Base-by-base conservation (phyloP, 2,888 invertebrate genomes). In the Rhagium mordax region DNA sequence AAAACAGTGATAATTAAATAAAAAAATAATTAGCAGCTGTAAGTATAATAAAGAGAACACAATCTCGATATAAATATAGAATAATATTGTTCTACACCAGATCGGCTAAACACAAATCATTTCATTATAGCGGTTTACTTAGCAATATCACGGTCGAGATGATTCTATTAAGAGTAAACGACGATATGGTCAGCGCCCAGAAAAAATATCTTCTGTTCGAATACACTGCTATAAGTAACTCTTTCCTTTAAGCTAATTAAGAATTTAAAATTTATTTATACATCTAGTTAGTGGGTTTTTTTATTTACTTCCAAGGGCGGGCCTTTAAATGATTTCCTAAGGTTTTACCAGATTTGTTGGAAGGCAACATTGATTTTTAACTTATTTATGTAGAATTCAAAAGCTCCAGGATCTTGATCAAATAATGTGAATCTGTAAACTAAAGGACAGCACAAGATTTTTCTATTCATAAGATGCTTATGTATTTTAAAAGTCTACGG, bases 121-220 rank as follows among this genome's bases (percentile, higher is more conserved):
- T 76, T 65, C 67, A 79, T 76, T 69, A 75, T 80, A 78, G 76
- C 80, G 79, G 80, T 78, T 76, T 79, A 71, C 70, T 71, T 69
- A 76, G 66, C 73, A 75, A 76, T 75, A 79, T 76, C 77, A 79
- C 79, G 78, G 79, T 80, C 75, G 75, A 78, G 71, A 77, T 72
- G 72, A 70, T 73, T 65, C 71, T 67, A 74, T 74, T 77, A 78
- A 77, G 73, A 72, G 41, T 51, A 55, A 70, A 69, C 53, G 41
- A 71, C 62, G 74, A 70, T 71, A 75, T 76, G 73, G 74, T 77
- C 75, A 72, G 70, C 57, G 71, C 51, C 57, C 62, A 53, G 64
- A 60, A 65, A 51, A 47, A 60, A 66, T 60, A 21, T 71, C 24
- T 57, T 41, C 27, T 70, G 21, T 53, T 41, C 48, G 49, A 65